A percentile compares a stretch with the other conserved stretches of the same genome.
Evolutionary conservation across 1,140 invertebrate genomes (phyloP).

Genomic region (Habropoda laboriosa): DNA sequence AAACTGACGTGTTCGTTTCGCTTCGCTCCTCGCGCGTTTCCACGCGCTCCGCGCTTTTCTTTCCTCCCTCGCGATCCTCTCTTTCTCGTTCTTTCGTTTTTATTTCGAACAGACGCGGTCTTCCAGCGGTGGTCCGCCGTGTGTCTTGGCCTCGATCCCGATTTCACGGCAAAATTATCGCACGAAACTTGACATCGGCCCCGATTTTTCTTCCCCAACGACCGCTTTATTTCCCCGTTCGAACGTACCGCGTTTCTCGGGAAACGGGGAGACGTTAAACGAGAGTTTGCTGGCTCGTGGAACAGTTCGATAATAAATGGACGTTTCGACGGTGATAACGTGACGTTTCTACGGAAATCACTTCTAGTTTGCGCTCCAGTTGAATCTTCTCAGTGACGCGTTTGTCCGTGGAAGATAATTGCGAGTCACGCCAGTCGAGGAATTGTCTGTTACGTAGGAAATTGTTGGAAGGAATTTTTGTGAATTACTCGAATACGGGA

Average conservation of each 20-base stretch:
- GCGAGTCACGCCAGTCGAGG: no score
- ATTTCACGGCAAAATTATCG: constrained; percentile 55
- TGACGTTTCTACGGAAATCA: no score
- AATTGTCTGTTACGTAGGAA: no score
- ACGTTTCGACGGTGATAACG: no score
- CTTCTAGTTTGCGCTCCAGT: no score
- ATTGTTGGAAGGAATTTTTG: no score
- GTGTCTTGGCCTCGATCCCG: constrained; percentile 57
- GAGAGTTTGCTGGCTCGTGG: not conserved
- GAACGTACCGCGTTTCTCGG: not conserved
- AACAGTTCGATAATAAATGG: not conserved
- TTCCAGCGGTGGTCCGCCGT: not conserved
- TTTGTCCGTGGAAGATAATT: no score
- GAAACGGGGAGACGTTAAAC: not conserved
- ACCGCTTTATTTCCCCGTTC: not conserved
- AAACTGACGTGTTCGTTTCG: constrained; percentile 8
- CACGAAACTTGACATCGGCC: constrained; percentile 37
- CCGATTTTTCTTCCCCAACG: constrained; percentile 15
- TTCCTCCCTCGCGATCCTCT: not conserved
- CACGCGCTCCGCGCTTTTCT: not conserved
- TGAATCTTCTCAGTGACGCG: no score
- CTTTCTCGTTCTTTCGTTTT: constrained; percentile 18
- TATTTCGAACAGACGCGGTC: not conserved
- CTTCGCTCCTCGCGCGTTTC: not conserved
- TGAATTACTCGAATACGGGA: no score